phyloP scores from a whole-genome alignment of 1,140 invertebrate genomes.

The Lordiphosa stackelbergi region DNA sequence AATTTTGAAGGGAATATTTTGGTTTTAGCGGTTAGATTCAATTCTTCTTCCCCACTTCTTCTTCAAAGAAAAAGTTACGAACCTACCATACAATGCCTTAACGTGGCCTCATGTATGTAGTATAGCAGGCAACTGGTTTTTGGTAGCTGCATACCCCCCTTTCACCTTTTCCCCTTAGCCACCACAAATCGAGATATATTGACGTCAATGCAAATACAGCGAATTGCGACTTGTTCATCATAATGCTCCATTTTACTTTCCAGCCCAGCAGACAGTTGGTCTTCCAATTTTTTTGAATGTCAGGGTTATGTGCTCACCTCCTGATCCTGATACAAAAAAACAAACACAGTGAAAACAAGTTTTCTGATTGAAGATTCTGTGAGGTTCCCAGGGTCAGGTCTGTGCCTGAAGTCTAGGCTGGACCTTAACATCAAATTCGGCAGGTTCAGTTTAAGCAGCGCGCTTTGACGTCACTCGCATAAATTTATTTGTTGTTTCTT shows the following conservation, averaged over 20 bases:
- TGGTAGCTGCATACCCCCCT: constrained; percentile 19
- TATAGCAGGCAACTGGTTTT: constrained; percentile 5
- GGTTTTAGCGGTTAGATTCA: no score
- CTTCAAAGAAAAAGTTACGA: neutral
- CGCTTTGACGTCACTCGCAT: constrained; percentile 67
- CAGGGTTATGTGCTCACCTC: constrained; percentile 65
- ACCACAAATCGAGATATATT: constrained; percentile 35
- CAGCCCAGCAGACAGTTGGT: constrained; percentile 16
- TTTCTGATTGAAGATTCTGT: constrained; percentile 25
- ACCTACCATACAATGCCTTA: no score
- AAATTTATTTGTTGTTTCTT: constrained; percentile 43
- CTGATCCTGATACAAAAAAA: constrained; percentile 27
- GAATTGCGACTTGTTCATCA: constrained; percentile 9
- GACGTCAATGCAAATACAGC: constrained; percentile 72
- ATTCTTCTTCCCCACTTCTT: no score
- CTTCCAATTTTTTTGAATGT: constrained; percentile 47
- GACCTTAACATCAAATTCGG: constrained; percentile 37
- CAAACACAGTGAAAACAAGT: constrained; percentile 47
- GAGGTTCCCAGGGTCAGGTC: constrained; percentile 38
- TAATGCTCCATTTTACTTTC: constrained; percentile 7
- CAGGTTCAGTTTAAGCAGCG: constrained; percentile 36
- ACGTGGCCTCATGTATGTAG: no score
- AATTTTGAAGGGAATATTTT: no score
- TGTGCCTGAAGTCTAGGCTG: constrained; percentile 8
- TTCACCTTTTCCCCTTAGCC: constrained; percentile 14